Conservation (phyloP, 2,797 vertebrate species). For the Podarcis siculus region DNA sequence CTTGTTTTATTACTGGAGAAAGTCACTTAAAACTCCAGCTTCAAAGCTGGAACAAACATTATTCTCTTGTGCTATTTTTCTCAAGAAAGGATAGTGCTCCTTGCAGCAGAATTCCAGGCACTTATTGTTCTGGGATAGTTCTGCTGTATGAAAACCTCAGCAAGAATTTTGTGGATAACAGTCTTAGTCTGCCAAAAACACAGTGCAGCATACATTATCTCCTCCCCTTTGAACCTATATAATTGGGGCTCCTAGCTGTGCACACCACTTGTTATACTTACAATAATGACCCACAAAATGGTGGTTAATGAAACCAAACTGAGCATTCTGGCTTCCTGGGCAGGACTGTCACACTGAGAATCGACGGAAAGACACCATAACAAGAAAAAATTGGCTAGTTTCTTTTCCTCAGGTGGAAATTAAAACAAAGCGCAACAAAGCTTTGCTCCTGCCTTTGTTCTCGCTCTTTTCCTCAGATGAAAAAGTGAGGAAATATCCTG, state of each 20-base stretch:
- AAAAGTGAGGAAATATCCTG: neutral
- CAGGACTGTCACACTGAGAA: constrained; percentile 34
- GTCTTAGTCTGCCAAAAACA: constrained; percentile 1
- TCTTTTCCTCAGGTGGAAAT: neutral
- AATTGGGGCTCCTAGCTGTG: neutral
- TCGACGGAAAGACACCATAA: neutral
- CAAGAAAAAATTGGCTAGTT: neutral
- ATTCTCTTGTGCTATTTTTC: neutral
- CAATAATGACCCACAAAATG: constrained; percentile 11
- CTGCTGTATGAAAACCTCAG: neutral
- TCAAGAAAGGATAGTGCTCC: neutral
- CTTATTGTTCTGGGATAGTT: constrained; percentile 17
- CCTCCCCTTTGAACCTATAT: neutral
- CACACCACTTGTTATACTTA: neutral
- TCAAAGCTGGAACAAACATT: neutral
- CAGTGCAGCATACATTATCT: neutral
- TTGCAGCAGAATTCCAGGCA: constrained; percentile 14
- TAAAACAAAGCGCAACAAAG: constrained; percentile 23
- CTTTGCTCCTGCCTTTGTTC: neutral
- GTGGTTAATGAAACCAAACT: constrained; percentile 5
- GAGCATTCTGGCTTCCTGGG: constrained; percentile 19
- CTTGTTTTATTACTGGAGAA: neutral
- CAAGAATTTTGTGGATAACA: neutral
- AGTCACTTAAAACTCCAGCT: neutral
- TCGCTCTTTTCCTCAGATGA: neutral